Percentiles rank a stretch among this genome's conserved stretches.
phyloP scores from a whole-genome alignment of 2,113 vertebrate species.

The Anser cygnoides region DNA sequence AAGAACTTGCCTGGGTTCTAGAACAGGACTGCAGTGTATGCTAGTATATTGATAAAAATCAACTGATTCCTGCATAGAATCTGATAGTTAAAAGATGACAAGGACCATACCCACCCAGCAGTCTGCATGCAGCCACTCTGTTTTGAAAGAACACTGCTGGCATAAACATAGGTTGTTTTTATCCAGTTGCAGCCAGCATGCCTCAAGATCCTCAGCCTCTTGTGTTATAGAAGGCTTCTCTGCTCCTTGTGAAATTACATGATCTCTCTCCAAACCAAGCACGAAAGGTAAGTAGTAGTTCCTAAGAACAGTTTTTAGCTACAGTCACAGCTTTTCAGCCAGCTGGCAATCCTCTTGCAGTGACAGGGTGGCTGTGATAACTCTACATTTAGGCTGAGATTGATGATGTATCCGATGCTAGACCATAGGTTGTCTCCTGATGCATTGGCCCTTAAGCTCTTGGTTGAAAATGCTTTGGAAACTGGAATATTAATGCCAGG shows the following conservation, averaged over 20 bases:
- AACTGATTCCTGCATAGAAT: neutral
- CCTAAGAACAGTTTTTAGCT: neutral
- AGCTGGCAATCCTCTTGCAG: neutral
- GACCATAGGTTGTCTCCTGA: neutral
- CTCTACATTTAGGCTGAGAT: neutral
- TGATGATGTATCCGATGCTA: no score
- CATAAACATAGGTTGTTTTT: neutral
- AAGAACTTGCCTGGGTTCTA: neutral
- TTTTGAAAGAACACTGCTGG: neutral
- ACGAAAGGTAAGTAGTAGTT: neutral
- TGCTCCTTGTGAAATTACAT: neutral
- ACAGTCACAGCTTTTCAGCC: neutral
- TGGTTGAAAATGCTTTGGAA: neutral
- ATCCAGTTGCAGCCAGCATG: neutral
- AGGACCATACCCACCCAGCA: neutral
- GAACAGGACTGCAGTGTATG: neutral
- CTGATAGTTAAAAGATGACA: neutral
- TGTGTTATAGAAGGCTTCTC: neutral
- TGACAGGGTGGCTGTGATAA: neutral
- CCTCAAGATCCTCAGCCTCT: neutral
- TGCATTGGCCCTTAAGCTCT: rapidly evolving
- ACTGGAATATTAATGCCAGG: neutral
- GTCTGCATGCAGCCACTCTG: neutral
- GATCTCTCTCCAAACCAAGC: neutral
- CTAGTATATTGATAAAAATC: neutral